Evolutionary conservation across 1,140 invertebrate genomes (phyloP), one percentile per base, ranked within the genome.

Genomic region (Dendrolimus punctatus): DNA sequence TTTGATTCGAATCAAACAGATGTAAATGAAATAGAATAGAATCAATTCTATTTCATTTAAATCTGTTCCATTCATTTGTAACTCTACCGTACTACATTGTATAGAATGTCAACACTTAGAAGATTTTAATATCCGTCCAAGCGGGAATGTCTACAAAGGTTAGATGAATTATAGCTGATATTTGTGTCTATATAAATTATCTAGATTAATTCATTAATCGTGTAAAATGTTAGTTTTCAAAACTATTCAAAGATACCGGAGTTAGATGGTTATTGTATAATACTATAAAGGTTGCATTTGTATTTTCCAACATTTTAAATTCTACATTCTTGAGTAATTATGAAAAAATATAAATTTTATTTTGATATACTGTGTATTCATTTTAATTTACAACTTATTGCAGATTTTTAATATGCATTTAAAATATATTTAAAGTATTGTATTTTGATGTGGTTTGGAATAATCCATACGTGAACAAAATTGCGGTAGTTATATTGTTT

Each of bases 71-170:
- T 23, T 23, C 23, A 23, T 46, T 40, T 5, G 42, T 47, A 51
- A 50, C 23, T 38, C n/a, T 50, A 59, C 48, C 47, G 40, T 41
- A 55, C 37, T 10, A 49, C 61, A 63, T 60, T 41, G 44, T 39
- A 51, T 63, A 66, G 64, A n/a, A 43, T 46, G 48, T 55, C 58
- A 57, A 53, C 60, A 63, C 57, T 54, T 59, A 62, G 55, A 62
- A 23, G 47, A 53, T 59, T 50, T 63, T 62, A 62, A 49, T 59
- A 57, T 81, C 78, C 78, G 78, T 81, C 78, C 78, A 79, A 67
- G 61, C 77, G 77, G 77, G 75, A 68, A 68, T 61, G 51, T 63
- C 54, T 69, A 67, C 63, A 64, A 68, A 63, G 51, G 49, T 56
- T 66, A 62, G 57, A 62, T 65, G 49, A 61, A 50, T 47, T 56